These are phyloP conservation scores for Ephestia elutella DNA, from an alignment of 1,140 invertebrate species.

Conservation along the genomic window DNA sequence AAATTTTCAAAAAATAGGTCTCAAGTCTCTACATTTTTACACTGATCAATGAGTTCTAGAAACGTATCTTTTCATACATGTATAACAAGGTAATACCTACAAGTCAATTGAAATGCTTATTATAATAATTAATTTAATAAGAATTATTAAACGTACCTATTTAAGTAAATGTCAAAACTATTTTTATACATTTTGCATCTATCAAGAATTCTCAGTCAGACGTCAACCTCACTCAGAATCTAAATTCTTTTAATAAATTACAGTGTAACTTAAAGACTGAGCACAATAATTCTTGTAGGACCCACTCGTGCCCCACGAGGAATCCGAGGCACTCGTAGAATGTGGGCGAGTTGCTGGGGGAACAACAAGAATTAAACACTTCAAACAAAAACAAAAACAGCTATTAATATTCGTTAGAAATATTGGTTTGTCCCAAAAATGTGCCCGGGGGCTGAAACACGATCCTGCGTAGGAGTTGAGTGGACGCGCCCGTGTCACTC, in stretches of 20 bases:
- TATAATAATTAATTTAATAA: too few relatives aligned
- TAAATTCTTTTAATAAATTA: background rate
- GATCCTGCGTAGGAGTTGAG: slow-evolving; percentile 58
- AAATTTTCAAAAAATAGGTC: too few relatives aligned
- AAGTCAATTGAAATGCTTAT: too few relatives aligned
- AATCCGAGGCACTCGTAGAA: slow-evolving; percentile 28
- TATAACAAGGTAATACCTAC: too few relatives aligned
- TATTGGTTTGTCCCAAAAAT: slow-evolving; percentile 71
- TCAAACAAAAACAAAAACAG: slow-evolving; percentile 60
- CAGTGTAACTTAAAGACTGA: background rate
- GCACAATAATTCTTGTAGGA: background rate
- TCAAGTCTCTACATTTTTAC: too few relatives aligned
- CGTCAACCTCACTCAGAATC: background rate
- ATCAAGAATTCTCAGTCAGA: too few relatives aligned
- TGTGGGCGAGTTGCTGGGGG: slow-evolving; percentile 32
- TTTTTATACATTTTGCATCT: too few relatives aligned
- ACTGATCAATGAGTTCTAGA: too few relatives aligned
- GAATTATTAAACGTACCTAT: too few relatives aligned
- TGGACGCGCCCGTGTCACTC: slow-evolving; percentile 37
- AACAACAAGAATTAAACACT: slow-evolving; percentile 38
- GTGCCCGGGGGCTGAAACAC: slow-evolving; percentile 63
- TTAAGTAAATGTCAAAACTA: too few relatives aligned
- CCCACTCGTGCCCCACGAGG: slow-evolving; percentile 7
- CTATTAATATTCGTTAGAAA: slow-evolving; percentile 72
- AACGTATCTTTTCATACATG: too few relatives aligned